A percentile compares a stretch with the other conserved stretches of the same genome.
Conservation (phyloP, 2,888 invertebrate species). For the Cremastobaeus sp. region DNA sequence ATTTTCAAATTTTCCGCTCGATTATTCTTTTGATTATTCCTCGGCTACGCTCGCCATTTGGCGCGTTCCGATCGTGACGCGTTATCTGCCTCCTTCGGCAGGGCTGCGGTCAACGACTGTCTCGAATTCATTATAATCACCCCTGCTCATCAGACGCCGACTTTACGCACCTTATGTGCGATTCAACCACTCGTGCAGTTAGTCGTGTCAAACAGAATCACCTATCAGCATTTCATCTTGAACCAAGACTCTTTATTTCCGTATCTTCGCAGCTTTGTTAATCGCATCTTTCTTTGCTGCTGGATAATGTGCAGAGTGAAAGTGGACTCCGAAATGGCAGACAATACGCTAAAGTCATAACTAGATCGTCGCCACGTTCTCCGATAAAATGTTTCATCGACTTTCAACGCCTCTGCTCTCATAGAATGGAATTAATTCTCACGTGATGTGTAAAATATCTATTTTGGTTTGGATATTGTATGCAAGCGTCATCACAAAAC, state of each 20-base stretch:
- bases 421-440: constrained; percentile 39
- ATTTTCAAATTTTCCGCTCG: constrained; percentile 78
- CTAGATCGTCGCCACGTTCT: constrained; percentile 21
- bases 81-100: constrained; percentile 60
- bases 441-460: constrained; percentile 37
- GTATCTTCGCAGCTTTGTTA: too few relatives aligned
- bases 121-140: constrained; percentile 69
- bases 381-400: constrained; percentile 35
- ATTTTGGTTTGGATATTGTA: constrained; percentile 25
- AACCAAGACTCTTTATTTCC: constrained; percentile 23
- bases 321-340: too few relatives aligned
- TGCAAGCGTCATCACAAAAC: constrained; percentile 38
- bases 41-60: constrained; percentile 71
- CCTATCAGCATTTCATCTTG: constrained; percentile 40
- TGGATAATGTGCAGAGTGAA: too few relatives aligned
- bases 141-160: constrained; percentile 50
- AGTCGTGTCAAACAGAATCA: constrained; percentile 26
- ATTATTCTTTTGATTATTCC: constrained; percentile 73
- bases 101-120: constrained; percentile 60
- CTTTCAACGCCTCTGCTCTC: constrained; percentile 29
- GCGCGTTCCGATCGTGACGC: constrained; percentile 74
- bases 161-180: constrained; percentile 59
- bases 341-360: too few relatives aligned
- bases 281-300: too few relatives aligned
- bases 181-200: constrained; percentile 40